Evolutionary conservation across 53 echinoderm and acorn worm species (phyloP).

Genomic region (Holothuria scabra): DNA sequence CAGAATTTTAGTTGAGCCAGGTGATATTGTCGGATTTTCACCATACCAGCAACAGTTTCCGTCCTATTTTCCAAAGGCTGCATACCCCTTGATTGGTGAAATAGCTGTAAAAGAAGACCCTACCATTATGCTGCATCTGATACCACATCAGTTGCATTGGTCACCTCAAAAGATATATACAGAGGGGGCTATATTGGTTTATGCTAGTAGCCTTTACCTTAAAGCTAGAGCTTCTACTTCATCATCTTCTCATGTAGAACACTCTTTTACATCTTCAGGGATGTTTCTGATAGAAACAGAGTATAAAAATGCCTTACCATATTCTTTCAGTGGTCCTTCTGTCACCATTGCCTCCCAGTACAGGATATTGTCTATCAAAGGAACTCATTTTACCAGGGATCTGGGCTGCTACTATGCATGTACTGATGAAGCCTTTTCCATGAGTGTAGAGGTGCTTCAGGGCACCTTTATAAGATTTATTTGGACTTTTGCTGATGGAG

Average conservation of each 20-base stretch:
- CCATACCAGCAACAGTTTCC: constrained; percentile 75
- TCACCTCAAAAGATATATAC: neutral
- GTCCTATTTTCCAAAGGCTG: constrained; percentile 71
- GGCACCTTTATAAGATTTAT: constrained; percentile 71
- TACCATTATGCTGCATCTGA: neutral
- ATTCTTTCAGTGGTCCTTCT: constrained; percentile 48
- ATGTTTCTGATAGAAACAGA: constrained; percentile 68
- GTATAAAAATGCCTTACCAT: constrained; percentile 62
- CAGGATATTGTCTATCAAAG: constrained; percentile 66
- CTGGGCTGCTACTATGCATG: constrained; percentile 83
- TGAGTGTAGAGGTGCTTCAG: constrained; percentile 76
- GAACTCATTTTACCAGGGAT: constrained; percentile 76
- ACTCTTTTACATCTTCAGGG: constrained; percentile 67
- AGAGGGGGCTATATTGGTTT: neutral
- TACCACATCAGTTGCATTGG: constrained; percentile 1
- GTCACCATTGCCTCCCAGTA: constrained; percentile 69
- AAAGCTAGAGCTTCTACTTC: constrained; percentile 64
- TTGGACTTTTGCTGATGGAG: constrained; percentile 73
- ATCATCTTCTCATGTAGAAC: constrained; percentile 55
- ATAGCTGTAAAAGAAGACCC: constrained; percentile 46
- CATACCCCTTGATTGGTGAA: constrained; percentile 76
- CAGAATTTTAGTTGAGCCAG: constrained; percentile 60
- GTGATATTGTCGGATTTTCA: constrained; percentile 71
- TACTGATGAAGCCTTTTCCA: constrained; percentile 66
- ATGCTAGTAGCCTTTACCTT: constrained; percentile 61